Base-by-base conservation (phyloP, 2,797 vertebrate genomes). In the Crypturellus tataupa region DNA sequence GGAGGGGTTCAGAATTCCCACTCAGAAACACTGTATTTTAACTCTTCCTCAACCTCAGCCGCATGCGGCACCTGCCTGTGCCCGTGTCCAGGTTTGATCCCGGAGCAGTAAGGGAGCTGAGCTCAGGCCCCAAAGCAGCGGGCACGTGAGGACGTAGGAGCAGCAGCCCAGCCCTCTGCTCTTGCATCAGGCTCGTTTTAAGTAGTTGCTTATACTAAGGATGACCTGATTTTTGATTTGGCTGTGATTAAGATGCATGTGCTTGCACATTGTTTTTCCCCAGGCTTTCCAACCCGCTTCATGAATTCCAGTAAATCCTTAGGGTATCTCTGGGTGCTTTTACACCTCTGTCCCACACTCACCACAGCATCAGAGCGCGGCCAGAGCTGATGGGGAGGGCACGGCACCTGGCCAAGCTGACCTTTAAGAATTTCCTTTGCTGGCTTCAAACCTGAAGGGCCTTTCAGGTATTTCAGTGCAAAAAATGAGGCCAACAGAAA, bases 151-250 rank as follows among this genome's bases (percentile, higher is more conserved):
- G 47, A 78, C 29, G 55, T 0, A 1, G 46, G 25, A 33, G 39
- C 5, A 67, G 46, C 25, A 39, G 42, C 17, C 42, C 31, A 47
- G 31, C 29, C 35, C 21, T 53, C 24, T 19, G 21, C n/a, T 63
- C 27, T 64, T 31, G 1, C 25, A n/a, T 76, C 63, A 88, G 40
- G 31, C 65, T 68, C 29, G 20, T 59, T 55, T 79, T 49, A 75
- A 71, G 29, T 21, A 79, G 27, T 64, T 64, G 33, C 24, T 56
- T 62, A 14, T 81, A 46, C 65, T 44, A 63, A 40, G 40, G 12
- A 33, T 55, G 51, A 58, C 25, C 81, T 90, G 64, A 80, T 64
- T 82, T 64, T 59, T 75, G 23, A 68, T 70, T 90, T 95, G 84
- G 33, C 83, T 16, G 6, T 2, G 25, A 51, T 85, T 64, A 80